These are phyloP conservation scores for Morpho deidamia DNA, from an alignment of 2,888 invertebrate species.

Conservation along the genomic window DNA sequence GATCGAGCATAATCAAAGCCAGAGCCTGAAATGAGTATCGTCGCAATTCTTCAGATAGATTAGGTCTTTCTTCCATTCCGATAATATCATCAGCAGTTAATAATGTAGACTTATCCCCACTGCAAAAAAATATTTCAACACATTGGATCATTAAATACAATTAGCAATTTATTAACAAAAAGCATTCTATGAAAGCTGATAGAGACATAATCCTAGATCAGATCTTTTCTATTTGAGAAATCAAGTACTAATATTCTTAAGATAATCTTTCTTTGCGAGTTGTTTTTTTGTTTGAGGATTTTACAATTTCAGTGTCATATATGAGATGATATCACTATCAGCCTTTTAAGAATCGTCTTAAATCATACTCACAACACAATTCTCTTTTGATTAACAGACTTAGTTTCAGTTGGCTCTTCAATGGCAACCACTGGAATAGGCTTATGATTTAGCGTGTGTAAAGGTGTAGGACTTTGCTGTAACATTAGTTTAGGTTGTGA, in stretches of 20 bases:
- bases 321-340: no score
- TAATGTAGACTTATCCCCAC: constrained; percentile 69
- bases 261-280: no score
- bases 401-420: constrained; percentile 48
- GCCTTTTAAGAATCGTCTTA: no score
- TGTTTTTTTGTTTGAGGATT: no score
- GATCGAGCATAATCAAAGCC: constrained; percentile 70
- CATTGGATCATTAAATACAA: constrained; percentile 11
- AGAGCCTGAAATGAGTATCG: constrained; percentile 68
- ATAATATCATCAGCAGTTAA: constrained; percentile 71
- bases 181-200: no score
- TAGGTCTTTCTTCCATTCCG: constrained; percentile 72
- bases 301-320: no score
- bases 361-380: constrained; percentile 62
- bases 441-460: constrained; percentile 16
- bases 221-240: no score
- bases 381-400: constrained; percentile 56
- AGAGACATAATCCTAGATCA: no score
- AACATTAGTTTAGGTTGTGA: constrained; percentile 66
- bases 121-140: constrained; percentile 35
- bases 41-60: constrained; percentile 63
- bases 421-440: constrained; percentile 25
- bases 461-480: constrained; percentile 42
- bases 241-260: no score
- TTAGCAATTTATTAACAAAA: no score